Percentiles rank a stretch among this genome's conserved stretches.
Conservation (phyloP, 2,797 vertebrate species). For the Gymnopithys bicolor region DNA sequence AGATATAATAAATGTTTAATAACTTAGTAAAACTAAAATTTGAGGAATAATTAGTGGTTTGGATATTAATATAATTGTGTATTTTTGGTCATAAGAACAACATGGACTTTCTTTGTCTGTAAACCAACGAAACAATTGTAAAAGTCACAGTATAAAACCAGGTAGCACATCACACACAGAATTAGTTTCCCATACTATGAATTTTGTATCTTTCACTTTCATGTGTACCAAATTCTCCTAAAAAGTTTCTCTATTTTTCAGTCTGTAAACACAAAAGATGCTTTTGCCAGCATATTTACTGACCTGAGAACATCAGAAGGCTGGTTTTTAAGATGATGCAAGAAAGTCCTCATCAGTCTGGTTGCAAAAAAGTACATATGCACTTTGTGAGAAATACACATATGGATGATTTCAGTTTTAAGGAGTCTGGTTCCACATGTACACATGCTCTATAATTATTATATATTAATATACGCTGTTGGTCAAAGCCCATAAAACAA, state of each 20-base stretch:
- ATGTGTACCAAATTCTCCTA: not conserved
- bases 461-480: not conserved
- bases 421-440: not conserved
- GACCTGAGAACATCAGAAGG: not conserved
- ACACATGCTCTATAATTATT: not conserved
- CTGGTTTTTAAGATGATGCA: not conserved
- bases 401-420: not conserved
- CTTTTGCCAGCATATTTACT: not conserved
- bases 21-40: not conserved
- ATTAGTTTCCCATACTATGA: not conserved
- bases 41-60: not conserved
- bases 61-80: not conserved
- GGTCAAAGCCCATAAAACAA: not conserved
- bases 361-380: not conserved
- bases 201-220: not conserved
- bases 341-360: not conserved
- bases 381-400: not conserved
- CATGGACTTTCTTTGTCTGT: not conserved
- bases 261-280: not conserved
- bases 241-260: not conserved
- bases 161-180: not conserved
- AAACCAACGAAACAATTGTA: not conserved
- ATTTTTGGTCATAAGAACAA: not conserved
- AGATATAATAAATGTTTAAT: not conserved
- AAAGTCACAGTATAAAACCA: not conserved